A percentile compares a stretch with the other conserved stretches of the same genome.
phyloP scores from a whole-genome alignment of 1,140 invertebrate species.

The Popillia japonica region DNA sequence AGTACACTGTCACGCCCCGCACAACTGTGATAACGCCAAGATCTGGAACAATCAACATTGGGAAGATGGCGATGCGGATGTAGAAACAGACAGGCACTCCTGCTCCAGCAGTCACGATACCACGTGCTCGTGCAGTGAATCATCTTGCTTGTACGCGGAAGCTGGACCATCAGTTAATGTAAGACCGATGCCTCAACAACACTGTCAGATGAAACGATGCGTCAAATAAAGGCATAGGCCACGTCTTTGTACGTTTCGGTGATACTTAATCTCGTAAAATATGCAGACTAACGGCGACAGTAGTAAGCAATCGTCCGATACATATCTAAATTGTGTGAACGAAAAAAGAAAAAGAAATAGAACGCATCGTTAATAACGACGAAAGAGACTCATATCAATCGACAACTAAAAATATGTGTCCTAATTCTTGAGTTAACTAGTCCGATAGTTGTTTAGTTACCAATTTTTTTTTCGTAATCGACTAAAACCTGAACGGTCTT shows the following conservation, averaged over 20 bases:
- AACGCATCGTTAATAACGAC: not conserved
- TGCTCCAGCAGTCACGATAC: conserved; percentile 60
- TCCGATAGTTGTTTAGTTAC: conserved; percentile 51
- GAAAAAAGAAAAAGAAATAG: not conserved
- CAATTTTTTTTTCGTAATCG: conserved; percentile 18
- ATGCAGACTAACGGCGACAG: conserved; percentile 8
- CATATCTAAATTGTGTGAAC: conserved; percentile 38
- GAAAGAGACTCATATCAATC: conserved; percentile 32
- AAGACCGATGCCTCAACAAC: conserved; percentile 43
- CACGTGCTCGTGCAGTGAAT: conserved; percentile 59
- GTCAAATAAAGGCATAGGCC: conserved; percentile 45
- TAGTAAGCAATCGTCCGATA: conserved; percentile 27
- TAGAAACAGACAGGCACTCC: conserved; percentile 56
- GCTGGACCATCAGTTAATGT: conserved; percentile 51
- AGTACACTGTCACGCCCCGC: conserved; percentile 50
- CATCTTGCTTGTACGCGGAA: conserved; percentile 59
- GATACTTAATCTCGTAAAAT: conserved; percentile 31
- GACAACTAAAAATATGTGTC: conserved; percentile 36
- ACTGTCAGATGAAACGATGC: conserved; percentile 51
- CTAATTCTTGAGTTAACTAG: conserved; percentile 44
- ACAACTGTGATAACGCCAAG: conserved; percentile 56
- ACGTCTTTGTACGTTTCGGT: conserved; percentile 29
- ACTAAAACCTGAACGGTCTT: conserved; percentile 17
- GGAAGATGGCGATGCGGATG: conserved; percentile 51
- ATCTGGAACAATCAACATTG: conserved; percentile 48